Evolutionary conservation across 1,140 invertebrate species (phyloP).

Genomic region (Centruroides sculpturatus): DNA sequence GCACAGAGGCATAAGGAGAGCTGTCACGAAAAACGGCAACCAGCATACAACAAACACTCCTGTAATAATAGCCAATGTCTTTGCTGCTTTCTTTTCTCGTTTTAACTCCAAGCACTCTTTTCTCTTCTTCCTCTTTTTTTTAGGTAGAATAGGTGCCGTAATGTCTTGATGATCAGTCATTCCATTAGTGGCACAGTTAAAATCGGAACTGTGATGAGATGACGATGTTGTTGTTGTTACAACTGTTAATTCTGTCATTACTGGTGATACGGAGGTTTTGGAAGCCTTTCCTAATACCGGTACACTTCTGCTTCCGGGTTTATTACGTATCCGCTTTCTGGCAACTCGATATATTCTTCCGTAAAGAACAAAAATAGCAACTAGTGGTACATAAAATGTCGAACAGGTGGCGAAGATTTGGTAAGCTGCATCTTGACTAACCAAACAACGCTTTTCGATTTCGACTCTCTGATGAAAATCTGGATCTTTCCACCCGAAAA

Average conservation of each 20-base stretch:
- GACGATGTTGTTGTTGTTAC: constrained; percentile 10
- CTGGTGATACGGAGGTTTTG: too few species aligned
- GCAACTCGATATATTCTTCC: constrained; percentile 88
- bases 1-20: constrained; percentile 69
- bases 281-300: background rate
- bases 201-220: constrained; percentile 11
- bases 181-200: constrained; percentile 10
- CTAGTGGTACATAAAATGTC: constrained; percentile 89
- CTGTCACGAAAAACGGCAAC: constrained; percentile 86
- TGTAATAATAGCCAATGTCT: constrained; percentile 82
- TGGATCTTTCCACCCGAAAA: constrained; percentile 73
- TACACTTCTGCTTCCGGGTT: constrained; percentile 7
- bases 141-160: background rate
- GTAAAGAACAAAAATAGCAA: constrained; percentile 82
- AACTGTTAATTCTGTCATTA: constrained; percentile 1
- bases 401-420: constrained; percentile 63
- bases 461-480: constrained; percentile 65
- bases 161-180: background rate
- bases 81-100: constrained; percentile 75
- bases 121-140: constrained; percentile 23
- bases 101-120: constrained; percentile 66
- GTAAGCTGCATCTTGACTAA: constrained; percentile 83
- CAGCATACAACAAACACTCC: constrained; percentile 85
- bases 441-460: constrained; percentile 62
- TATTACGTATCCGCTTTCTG: constrained; percentile 53